phyloP scores from a whole-genome alignment of 2,113 vertebrate species.

The Potamarius usumacintae region DNA sequence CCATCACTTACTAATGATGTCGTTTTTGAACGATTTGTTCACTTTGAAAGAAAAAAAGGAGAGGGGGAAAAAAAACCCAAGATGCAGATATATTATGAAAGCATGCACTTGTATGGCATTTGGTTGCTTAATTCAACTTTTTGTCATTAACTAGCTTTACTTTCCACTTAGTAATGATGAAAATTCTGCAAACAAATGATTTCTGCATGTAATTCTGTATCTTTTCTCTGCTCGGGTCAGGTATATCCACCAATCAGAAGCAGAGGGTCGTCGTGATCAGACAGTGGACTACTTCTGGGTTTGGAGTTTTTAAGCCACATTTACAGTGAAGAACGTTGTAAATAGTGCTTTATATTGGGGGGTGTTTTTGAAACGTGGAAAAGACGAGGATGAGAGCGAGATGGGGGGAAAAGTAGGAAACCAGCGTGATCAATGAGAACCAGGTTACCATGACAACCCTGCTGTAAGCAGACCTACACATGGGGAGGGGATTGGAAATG shows the following conservation, averaged over 20 bases:
- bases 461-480: slow-evolving; percentile 21
- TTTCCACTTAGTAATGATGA: not conserved
- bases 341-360: not conserved
- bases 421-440: slow-evolving; percentile 20
- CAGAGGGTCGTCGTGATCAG: not conserved
- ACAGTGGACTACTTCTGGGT: not conserved
- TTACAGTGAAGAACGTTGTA: not conserved
- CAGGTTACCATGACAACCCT: slow-evolving; percentile 23
- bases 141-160: not conserved
- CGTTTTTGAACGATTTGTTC: too few relatives aligned
- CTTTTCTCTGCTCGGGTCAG: not conserved
- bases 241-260: not conserved
- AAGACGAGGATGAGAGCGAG: not conserved
- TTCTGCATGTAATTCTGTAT: not conserved
- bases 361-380: not conserved
- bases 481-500: not conserved
- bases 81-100: not conserved
- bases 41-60: not conserved
- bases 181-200: not conserved
- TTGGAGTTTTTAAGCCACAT: not conserved
- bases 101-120: too few relatives aligned
- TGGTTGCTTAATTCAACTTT: too few relatives aligned
- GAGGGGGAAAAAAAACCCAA: not conserved
- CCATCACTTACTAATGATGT: too few relatives aligned
- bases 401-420: not conserved